Conservation (phyloP, 2,888 invertebrate species). For the Notocelia uddmanniana region DNA sequence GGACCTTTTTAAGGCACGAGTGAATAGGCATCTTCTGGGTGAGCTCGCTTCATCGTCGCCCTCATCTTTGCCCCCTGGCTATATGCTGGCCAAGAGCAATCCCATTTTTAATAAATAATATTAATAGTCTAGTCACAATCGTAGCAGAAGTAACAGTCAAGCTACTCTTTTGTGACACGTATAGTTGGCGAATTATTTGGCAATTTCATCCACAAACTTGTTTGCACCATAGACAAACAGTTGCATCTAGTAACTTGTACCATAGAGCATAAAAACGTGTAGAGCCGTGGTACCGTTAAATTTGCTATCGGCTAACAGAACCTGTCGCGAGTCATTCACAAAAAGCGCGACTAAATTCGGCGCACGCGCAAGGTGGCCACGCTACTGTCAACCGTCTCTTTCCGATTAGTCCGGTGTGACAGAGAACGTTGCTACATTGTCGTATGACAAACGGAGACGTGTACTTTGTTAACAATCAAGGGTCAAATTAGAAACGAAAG, state of each 20-base stretch:
- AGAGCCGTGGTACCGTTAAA: constrained; percentile 75
- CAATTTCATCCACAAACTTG: neutral
- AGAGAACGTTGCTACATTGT: neutral
- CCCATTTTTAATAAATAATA: no score
- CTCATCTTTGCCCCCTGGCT: no score
- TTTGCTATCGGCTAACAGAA: constrained; percentile 73
- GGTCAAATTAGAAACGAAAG: no score
- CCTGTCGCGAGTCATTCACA: constrained; percentile 78
- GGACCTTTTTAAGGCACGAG: no score
- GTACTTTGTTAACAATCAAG: no score
- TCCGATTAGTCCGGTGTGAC: neutral
- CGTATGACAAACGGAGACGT: neutral
- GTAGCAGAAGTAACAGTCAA: neutral
- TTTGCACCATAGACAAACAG: constrained; percentile 1
- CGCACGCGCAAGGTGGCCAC: constrained; percentile 75
- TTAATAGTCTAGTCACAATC: no score
- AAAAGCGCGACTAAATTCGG: constrained; percentile 72
- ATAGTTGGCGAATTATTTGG: no score
- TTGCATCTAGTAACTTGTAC: constrained; percentile 55
- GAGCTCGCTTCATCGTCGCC: no score
- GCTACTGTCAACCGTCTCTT: constrained; percentile 44
- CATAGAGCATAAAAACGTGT: constrained; percentile 59
- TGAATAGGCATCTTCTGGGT: no score
- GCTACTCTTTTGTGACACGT: neutral
- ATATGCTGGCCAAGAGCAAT: no score